Evolutionary conservation across 2,888 invertebrate species (phyloP).

Genomic region (Glaucopsyche alexis): DNA sequence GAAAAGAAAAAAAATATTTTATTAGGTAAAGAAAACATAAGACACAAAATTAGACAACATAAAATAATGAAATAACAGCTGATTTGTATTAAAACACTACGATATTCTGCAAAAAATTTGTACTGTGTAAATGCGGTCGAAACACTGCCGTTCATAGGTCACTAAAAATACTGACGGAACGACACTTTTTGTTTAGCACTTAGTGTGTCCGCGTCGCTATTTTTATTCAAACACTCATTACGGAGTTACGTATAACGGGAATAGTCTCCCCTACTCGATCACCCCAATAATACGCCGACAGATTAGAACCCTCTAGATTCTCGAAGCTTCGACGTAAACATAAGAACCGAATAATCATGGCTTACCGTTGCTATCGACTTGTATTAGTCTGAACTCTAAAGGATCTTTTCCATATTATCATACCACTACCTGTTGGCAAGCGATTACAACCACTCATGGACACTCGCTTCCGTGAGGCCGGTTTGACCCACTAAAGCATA

Average conservation of each 20-base stretch:
- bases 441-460: no score
- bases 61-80: no score
- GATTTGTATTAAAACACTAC: no score
- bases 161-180: neutral
- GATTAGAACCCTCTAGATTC: neutral
- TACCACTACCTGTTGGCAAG: no score
- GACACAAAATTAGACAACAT: no score
- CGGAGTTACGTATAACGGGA: neutral
- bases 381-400: no score
- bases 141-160: no score
- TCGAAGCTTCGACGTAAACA: neutral
- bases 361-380: neutral
- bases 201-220: neutral
- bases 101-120: no score
- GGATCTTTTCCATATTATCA: no score
- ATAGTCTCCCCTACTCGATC: neutral
- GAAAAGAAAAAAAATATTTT: neutral
- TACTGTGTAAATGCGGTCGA: no score
- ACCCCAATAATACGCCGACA: constrained; percentile 4
- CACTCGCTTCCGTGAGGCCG: no score
- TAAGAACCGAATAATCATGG: neutral
- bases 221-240: constrained; percentile 11
- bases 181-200: neutral
- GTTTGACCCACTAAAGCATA: no score
- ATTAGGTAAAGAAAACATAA: neutral